Percentiles rank a stretch among this genome's conserved stretches.
Evolutionary conservation across 2,113 vertebrate species (phyloP).

Genomic region (Notarius quadriscutis): DNA sequence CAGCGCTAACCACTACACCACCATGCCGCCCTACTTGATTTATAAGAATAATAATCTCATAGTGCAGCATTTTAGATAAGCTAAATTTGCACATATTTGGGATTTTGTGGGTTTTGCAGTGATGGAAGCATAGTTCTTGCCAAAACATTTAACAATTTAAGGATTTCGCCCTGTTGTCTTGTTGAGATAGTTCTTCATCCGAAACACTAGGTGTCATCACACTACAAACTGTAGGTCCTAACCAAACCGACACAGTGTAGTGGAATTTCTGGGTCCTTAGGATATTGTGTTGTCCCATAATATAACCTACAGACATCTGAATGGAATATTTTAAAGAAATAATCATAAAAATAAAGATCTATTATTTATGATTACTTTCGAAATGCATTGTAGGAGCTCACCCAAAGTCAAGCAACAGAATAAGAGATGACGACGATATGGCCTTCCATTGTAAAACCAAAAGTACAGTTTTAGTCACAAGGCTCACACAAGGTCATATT

Average conservation of each 20-base stretch:
- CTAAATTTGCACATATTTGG: background rate
- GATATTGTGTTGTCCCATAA: background rate
- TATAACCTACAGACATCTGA: background rate
- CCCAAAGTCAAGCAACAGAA: background rate
- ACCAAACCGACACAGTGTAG: background rate
- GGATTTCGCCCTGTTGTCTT: background rate
- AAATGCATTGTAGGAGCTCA: background rate
- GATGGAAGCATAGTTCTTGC: background rate
- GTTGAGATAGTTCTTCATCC: slow-evolving; percentile 42
- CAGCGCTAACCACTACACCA: too few relatives aligned
- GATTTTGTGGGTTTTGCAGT: background rate
- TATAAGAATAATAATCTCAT: too few relatives aligned
- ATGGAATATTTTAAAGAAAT: background rate
- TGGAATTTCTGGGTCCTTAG: background rate
- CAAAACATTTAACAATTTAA: background rate
- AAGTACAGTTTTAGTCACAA: background rate
- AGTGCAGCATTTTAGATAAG: too few relatives aligned
- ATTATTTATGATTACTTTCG: background rate
- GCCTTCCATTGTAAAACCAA: background rate
- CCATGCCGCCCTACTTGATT: too few relatives aligned
- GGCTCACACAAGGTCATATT: background rate
- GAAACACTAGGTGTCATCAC: slow-evolving; percentile 62
- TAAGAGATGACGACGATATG: background rate
- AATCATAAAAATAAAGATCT: background rate
- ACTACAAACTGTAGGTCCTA: slow-evolving; percentile 20